A percentile compares a stretch with the other conserved stretches of the same genome.
These are phyloP conservation scores for Drosophila repletoides DNA, from an alignment of 1,140 invertebrate genomes.

Conservation along the genomic window DNA sequence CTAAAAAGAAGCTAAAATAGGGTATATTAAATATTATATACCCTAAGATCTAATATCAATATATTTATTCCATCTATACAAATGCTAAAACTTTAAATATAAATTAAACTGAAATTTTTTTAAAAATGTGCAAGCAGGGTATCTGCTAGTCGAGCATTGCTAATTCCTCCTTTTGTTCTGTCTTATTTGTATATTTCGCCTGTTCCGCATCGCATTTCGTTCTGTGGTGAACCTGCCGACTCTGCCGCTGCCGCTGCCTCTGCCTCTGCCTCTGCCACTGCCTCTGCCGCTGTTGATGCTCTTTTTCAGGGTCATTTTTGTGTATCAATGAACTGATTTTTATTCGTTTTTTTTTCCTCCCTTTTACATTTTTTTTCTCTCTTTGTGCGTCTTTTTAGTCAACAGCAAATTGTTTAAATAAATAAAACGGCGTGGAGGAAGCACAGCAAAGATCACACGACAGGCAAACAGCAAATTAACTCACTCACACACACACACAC, in stretches of 20 bases:
- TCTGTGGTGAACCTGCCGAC: too few species aligned
- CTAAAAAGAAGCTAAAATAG: too few species aligned
- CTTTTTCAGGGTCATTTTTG: constrained; percentile 57
- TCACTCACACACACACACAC: constrained; percentile 8
- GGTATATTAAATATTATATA: too few species aligned
- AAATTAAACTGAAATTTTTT: too few species aligned
- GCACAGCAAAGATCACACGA: constrained; percentile 40
- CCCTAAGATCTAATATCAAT: too few species aligned
- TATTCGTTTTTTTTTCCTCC: constrained; percentile 24
- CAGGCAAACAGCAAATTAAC: constrained; percentile 42
- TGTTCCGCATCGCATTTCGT: too few species aligned
- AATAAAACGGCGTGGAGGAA: constrained; percentile 61
- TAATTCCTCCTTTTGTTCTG: too few species aligned
- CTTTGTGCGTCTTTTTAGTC: constrained; percentile 47
- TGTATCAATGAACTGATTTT: constrained; percentile 63
- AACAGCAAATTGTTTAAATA: constrained; percentile 73
- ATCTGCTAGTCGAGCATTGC: too few species aligned
- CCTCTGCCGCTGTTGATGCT: constrained; percentile 16
- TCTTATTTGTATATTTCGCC: too few species aligned
- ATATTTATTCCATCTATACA: too few species aligned
- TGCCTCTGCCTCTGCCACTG: constrained; percentile 18
- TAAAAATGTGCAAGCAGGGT: too few species aligned
- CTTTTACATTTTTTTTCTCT: constrained; percentile 6
- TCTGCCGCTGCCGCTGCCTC: neutral
- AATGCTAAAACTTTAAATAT: too few species aligned